Percentiles rank a stretch among this genome's conserved stretches.
These are phyloP conservation scores for Sardina pilchardus DNA, from an alignment of 2,113 vertebrate genomes.

Conservation along the genomic window DNA sequence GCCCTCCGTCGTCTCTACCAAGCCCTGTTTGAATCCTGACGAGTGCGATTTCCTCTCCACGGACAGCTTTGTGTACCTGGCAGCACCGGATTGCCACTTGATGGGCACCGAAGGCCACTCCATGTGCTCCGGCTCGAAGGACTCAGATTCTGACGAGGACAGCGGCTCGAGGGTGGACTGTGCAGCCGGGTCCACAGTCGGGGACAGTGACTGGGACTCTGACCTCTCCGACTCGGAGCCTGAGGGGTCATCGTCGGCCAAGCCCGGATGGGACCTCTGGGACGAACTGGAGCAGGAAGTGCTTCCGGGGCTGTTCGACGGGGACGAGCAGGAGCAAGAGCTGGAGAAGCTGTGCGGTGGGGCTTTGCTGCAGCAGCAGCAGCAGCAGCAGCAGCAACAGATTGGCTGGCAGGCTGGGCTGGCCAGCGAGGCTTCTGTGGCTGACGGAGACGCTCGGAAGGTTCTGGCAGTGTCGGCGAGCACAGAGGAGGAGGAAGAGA, in stretches of 20 bases:
- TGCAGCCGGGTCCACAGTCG: slow-evolving; percentile 63
- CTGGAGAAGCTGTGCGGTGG: neutral
- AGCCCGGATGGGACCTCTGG: slow-evolving; percentile 69
- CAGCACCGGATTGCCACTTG: slow-evolving; percentile 73
- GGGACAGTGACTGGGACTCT: slow-evolving; percentile 78
- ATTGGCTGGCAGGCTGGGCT: slow-evolving; percentile 41
- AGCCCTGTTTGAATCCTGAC: slow-evolving; percentile 57
- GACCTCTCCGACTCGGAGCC: slow-evolving; percentile 69
- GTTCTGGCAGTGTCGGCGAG: slow-evolving; percentile 32
- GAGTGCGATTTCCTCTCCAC: slow-evolving; percentile 77
- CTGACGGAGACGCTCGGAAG: slow-evolving; percentile 25
- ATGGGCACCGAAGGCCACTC: slow-evolving; percentile 65
- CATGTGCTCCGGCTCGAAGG: slow-evolving; percentile 64
- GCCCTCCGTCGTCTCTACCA: slow-evolving; percentile 40
- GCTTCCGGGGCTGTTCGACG: slow-evolving; percentile 50
- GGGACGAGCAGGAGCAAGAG: slow-evolving; percentile 27
- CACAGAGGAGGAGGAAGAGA: slow-evolving; percentile 36
- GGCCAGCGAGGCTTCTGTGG: slow-evolving; percentile 33
- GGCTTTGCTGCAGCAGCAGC: neutral
- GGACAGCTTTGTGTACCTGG: slow-evolving; percentile 78
- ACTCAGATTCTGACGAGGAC: slow-evolving; percentile 74
- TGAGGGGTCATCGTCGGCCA: slow-evolving; percentile 44
- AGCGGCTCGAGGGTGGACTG: slow-evolving; percentile 73
- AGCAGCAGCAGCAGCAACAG: slow-evolving; percentile 19
- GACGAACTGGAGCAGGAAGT: slow-evolving; percentile 56